These are phyloP conservation scores for Drosophila takahashii DNA, from an alignment of 1,140 invertebrate species.

Conservation along the genomic window DNA sequence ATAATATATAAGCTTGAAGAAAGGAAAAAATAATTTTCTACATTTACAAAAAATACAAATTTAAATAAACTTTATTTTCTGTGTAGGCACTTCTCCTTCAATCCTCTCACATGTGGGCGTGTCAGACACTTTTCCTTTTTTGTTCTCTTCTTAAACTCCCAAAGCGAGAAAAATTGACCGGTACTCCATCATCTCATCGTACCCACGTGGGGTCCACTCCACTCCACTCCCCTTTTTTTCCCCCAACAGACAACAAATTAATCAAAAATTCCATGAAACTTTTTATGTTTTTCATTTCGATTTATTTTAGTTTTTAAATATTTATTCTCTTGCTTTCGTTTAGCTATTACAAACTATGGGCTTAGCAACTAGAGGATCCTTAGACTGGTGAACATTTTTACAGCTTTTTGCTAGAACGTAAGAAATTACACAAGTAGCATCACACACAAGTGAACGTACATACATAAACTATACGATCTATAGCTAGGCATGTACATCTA, in stretches of 20 bases:
- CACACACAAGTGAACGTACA: constrained; percentile 64
- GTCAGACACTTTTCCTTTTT: constrained; percentile 55
- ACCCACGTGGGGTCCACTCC: constrained; percentile 4
- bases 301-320: constrained; percentile 48
- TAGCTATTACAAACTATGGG: constrained; percentile 71
- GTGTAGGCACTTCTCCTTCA: background rate
- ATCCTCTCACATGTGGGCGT: constrained; percentile 34
- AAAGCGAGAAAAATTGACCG: constrained; percentile 14
- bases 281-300: constrained; percentile 28
- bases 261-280: constrained; percentile 42
- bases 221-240: constrained; percentile 4
- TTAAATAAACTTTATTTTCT: background rate
- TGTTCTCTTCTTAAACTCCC: constrained; percentile 4
- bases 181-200: background rate
- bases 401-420: constrained; percentile 63
- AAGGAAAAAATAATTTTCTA: background rate
- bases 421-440: constrained; percentile 65
- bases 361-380: constrained; percentile 46
- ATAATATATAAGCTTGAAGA: background rate
- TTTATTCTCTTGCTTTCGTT: constrained; percentile 73
- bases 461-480: constrained; percentile 21
- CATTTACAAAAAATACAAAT: background rate
- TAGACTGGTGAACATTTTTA: constrained; percentile 56
- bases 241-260: constrained; percentile 42
- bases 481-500: constrained; percentile 8